These are phyloP conservation scores for Agrilus mali DNA, from an alignment of 2,888 invertebrate species.

Conservation along the genomic window DNA sequence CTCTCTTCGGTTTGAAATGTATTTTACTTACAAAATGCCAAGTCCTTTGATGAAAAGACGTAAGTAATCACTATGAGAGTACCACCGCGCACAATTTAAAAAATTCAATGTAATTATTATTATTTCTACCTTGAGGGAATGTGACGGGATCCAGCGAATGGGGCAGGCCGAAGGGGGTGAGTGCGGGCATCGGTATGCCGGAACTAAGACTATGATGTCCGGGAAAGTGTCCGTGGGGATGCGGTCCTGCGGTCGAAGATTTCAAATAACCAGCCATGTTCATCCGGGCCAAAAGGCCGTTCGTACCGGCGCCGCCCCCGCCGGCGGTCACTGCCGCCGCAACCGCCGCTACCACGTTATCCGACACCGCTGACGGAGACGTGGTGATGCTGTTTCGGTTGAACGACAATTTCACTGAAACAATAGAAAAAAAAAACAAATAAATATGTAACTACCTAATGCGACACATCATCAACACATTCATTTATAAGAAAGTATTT, in stretches of 20 bases:
- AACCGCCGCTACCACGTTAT: slow-evolving; percentile 7
- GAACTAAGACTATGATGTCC: slow-evolving; percentile 23
- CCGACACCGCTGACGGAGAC: slow-evolving; percentile 12
- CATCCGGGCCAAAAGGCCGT: slow-evolving; percentile 18
- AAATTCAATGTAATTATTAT: too few relatives aligned
- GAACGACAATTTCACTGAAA: slow-evolving; percentile 21
- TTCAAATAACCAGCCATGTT: slow-evolving; percentile 30
- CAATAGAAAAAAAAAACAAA: slow-evolving; percentile 9
- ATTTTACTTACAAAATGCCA: too few relatives aligned
- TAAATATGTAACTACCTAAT: too few relatives aligned
- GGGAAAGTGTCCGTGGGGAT: slow-evolving; percentile 18
- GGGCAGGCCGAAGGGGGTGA: slow-evolving; percentile 26
- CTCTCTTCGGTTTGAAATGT: too few relatives aligned
- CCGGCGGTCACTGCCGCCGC: slow-evolving; percentile 12
- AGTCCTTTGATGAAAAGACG: too few relatives aligned
- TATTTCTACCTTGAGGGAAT: slow-evolving; percentile 30
- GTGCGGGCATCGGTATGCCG: slow-evolving; percentile 24
- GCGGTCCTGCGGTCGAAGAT: slow-evolving; percentile 22
- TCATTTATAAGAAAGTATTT: too few relatives aligned
- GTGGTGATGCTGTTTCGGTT: slow-evolving; percentile 8
- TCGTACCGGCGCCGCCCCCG: slow-evolving; percentile 12
- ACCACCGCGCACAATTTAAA: too few relatives aligned
- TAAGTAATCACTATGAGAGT: too few relatives aligned
- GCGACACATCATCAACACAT: too few relatives aligned
- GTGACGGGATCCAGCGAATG: slow-evolving; percentile 29